Evolutionary conservation across 2,797 vertebrate species (phyloP), one percentile per base, ranked within the genome.

Genomic region (Lindbergichthys nudifrons): DNA sequence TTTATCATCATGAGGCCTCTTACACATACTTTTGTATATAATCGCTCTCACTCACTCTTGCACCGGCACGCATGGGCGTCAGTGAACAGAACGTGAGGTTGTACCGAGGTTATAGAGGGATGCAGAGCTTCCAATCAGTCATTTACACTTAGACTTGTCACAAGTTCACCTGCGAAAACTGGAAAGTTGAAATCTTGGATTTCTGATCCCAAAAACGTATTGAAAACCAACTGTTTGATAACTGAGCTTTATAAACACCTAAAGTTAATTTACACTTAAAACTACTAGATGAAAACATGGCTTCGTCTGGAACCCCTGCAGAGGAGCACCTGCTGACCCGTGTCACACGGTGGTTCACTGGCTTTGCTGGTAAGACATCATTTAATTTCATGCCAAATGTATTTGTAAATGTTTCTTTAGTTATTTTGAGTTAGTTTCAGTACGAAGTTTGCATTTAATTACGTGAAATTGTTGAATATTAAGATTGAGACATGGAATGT

Each of bases 241-340:
- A 50, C n/a, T 50, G 47, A 50, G n/a, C 47, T 50, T n/a, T 19
- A 50, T 18, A 50, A 48, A 50, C 47, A 50, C 19, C 47, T 50
- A 9, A 4, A 21, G 47, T 19, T 19, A 50, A 50, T 50, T 18
- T 50, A 9, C n/a, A 21, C n/a, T 19, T 19, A 50, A 19, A n/a
- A n/a, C 19, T 11, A 10, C 47, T 11, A 19, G 18, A 11, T n/a
- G 47, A 50, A 50, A 11, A 50, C 18, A 50, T 19, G 47, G 47
- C 47, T 19, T 50, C 47, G n/a, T 11, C n/a, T 10, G n/a, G 47
- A 50, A n/a, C 47, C 47, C 47, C 47, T 50, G n/a, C 19, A 10
- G 18, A 19, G 47, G 47, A 50, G 47, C n/a, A 19, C 10, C 47
- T 50, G n/a, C 47, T 50, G 47, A 50, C 18, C n/a, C n/a, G 47